These are phyloP conservation scores for Melinaea marsaeus DNA, from an alignment of 2,888 invertebrate genomes.

Conservation along the genomic window DNA sequence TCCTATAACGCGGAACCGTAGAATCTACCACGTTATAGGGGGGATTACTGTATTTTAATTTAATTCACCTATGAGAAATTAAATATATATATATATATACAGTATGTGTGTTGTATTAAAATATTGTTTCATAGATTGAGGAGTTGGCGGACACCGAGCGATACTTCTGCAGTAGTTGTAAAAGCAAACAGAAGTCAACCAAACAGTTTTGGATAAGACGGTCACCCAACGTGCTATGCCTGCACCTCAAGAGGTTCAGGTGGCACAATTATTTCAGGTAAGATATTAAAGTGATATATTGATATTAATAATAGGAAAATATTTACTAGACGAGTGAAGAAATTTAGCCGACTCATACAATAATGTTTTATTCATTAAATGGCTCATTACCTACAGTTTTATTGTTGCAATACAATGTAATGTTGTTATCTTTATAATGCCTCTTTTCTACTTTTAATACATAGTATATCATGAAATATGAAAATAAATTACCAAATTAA, in stretches of 20 bases:
- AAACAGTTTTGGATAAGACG: slow-evolving; percentile 91
- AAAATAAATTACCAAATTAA: no score
- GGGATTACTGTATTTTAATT: no score
- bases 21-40: no score
- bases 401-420: no score
- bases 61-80: background rate
- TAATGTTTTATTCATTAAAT: no score
- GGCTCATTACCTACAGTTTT: no score
- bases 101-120: background rate
- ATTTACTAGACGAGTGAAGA: no score
- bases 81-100: background rate
- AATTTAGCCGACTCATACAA: no score
- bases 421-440: no score
- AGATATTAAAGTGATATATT: background rate
- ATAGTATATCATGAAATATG: no score
- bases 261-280: slow-evolving; percentile 88
- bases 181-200: slow-evolving; percentile 88
- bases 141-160: slow-evolving; percentile 89
- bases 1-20: no score
- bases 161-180: slow-evolving; percentile 89
- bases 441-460: no score
- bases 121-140: slow-evolving; percentile 77
- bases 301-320: background rate
- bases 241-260: slow-evolving; percentile 90
- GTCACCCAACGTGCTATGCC: slow-evolving; percentile 88